Evolutionary conservation across 2,113 vertebrate genomes (phyloP), one percentile per base, ranked within the genome.

Genomic region (Crocuta crocuta): DNA sequence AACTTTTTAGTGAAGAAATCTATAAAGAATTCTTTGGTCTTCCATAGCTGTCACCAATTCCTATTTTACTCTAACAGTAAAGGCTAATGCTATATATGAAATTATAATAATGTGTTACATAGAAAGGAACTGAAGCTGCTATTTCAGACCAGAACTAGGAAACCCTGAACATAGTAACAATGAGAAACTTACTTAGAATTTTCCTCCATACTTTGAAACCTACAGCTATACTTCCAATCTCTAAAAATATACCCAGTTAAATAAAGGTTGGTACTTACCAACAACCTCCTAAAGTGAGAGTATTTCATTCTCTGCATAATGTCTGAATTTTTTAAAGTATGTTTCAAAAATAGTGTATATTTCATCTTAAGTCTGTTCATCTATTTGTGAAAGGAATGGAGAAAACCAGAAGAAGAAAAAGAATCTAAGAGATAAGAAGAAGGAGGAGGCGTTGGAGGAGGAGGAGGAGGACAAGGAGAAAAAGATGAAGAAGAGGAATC

Each of bases 161-260:
- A 74, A 93, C 35, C 79, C 5, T 45, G 28, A 12, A 84, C 53
- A 35, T 11, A 81, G 43, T 68, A 65, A 89, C 71, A 89, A 35
- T 33, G 10, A 84, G 35, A 71, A 55, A 83, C 74, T 61, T 93
- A 74, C 73, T 86, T 86, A 74, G 35, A 8, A 88, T 91, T 78
- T 87, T 66, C 61, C 74, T 70, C 48, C 94, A 63, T 53, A 43
- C 12, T 73, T 91, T 94, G 61, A 82, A 88, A 97, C 24, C 11
- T 74, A 87, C 89, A 93, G 33, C 63, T 74, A 65, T 86, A 86
- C 53, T 90, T 68, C 8, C 33, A 68, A 28, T 4, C 10, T 28
- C 73, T 68, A 90, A 86, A 93, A 74, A 68, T 86, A 93, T 61
- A 90, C 23, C 3, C 23, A 82, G 68, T 71, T 61, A 91, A 81